Conservation (phyloP, 92 coral and sea anemone species). For the Parazoanthus atlanticus region DNA sequence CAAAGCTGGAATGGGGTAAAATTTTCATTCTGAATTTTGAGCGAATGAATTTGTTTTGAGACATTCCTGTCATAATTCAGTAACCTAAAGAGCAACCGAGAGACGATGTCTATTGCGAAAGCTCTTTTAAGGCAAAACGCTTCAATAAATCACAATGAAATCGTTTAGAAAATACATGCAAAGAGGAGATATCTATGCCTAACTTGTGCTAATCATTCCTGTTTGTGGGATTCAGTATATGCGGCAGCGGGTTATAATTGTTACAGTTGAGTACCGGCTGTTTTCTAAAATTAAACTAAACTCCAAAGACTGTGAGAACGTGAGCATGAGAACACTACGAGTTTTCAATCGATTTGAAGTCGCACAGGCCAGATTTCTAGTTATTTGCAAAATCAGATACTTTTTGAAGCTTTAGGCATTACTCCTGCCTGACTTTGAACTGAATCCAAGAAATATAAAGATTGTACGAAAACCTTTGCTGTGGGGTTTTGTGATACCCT, state of each 20-base stretch:
- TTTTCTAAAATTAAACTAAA: not conserved
- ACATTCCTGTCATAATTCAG: constrained; percentile 33
- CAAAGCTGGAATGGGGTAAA: not conserved
- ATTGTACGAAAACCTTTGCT: not conserved
- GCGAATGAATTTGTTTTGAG: not conserved
- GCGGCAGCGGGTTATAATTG: not conserved
- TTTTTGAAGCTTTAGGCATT: not conserved
- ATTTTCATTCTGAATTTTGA: not conserved
- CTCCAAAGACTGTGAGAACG: not conserved
- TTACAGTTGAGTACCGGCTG: not conserved
- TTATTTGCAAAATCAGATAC: constrained; percentile 5
- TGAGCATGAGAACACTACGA: not conserved
- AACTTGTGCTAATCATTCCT: not conserved
- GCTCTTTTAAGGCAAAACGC: not conserved
- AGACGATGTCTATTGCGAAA: constrained; percentile 10
- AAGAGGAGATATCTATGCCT: not conserved
- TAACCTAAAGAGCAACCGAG: constrained; percentile 18
- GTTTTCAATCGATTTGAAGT: not conserved
- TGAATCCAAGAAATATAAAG: not conserved
- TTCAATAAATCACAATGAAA: not conserved
- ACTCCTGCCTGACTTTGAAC: not conserved
- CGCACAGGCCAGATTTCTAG: not conserved
- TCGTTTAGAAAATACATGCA: not conserved
- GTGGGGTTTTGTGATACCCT: not conserved
- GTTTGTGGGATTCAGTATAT: not conserved